Base-by-base conservation (phyloP, 1,140 invertebrate genomes). In the Acromyrmex heyeri region DNA sequence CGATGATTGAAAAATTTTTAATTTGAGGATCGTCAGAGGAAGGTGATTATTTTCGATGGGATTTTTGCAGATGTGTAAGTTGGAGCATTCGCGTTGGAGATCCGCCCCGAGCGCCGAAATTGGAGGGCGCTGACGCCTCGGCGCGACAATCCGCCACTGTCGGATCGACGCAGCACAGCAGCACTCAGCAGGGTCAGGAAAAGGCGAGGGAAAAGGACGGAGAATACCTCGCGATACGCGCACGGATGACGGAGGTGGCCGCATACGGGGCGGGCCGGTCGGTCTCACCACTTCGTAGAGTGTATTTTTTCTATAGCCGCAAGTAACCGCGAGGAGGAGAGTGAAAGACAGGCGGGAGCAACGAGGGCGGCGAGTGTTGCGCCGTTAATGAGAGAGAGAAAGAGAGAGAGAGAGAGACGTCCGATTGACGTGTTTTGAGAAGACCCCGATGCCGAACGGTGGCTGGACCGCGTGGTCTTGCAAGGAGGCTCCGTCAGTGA, bases 211-310 rank as follows among this genome's bases (percentile, higher is more conserved):
- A 87, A 70, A 34, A 75, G 62, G 89, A 86, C 83, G 75, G 70
- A 69, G 0, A 50, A 50, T 85, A 87, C 55, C 72, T 44, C 50
- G 69, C 72, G 21, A 72, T 64, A 64, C 59, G 48, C 61, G 67
- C 21, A 48, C 64, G 53, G 27, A 83, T 85, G 59, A 48, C 64
- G 44, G 27, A 83, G 87, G 59, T 91, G 76, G 64, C 76, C 72
- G 82, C 77, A 91, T 55, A 91, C 82, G 86, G 82, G 86, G 89
- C 86, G 89, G 82, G 86, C 86, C 89, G 85, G 86, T 62, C 69
- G 86, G 73, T 90, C 86, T 86, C 82, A 64, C 64, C 72, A 90
- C 86, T 90, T 87, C 53, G 69, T 53, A 30, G 70, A 81, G 86
- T 88, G 69, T 64, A 85, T 16, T 44, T 44, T 44, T 77, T 83